Conservation (phyloP, 1,140 invertebrate species). For the Melipona quadrifasciata region DNA sequence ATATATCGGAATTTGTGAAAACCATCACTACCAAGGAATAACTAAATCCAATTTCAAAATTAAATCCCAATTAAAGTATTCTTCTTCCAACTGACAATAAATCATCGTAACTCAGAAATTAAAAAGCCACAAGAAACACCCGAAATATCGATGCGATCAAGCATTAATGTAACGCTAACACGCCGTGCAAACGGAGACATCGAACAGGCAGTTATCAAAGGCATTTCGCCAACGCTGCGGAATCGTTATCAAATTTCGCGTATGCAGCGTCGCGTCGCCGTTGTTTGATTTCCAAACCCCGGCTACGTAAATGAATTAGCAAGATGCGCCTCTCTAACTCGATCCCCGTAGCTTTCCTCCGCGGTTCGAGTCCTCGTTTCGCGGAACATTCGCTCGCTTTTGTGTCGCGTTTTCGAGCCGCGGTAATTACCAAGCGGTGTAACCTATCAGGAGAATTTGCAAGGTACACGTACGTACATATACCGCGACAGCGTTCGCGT, state of each 20-base stretch:
- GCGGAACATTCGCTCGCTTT: constrained; percentile 13
- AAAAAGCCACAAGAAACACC: too few species aligned
- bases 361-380: constrained; percentile 14
- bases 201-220: neutral
- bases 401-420: constrained; percentile 15
- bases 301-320: constrained; percentile 23
- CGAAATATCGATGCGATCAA: neutral
- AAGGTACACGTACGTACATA: neutral
- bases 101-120: neutral
- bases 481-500: neutral
- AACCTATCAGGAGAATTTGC: constrained; percentile 37
- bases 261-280: neutral
- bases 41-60: too few species aligned
- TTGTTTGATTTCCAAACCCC: constrained; percentile 11
- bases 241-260: constrained; percentile 19
- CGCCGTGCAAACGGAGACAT: neutral
- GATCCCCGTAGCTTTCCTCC: neutral
- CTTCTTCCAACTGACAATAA: neutral
- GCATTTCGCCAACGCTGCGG: neutral
- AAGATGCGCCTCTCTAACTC: neutral
- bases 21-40: neutral
- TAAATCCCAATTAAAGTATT: too few species aligned
- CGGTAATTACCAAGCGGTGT: constrained; percentile 51
- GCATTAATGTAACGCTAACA: too few species aligned
- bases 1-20: neutral